Evolutionary conservation across 35 echinoderm and acorn worm species (phyloP).

Genomic region (Eucidaris tribuloides): DNA sequence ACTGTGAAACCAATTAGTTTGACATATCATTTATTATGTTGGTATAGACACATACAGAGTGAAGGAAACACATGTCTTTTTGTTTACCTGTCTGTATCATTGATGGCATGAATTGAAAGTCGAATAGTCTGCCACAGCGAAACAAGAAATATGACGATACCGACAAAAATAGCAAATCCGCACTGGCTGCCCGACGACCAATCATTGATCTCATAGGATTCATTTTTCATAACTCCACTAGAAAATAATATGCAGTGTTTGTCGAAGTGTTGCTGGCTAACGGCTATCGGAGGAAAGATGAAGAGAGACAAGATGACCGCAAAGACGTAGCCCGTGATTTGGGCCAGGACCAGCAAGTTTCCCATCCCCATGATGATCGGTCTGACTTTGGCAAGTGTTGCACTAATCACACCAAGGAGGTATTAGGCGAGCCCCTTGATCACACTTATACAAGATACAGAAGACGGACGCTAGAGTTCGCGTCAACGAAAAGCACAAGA

Average conservation of each 20-base stretch:
- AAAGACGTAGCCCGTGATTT: constrained; percentile 42
- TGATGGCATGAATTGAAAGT: constrained; percentile 36
- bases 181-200: constrained; percentile 26
- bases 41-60: too few relatives aligned
- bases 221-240: background rate
- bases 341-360: constrained; percentile 37
- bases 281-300: constrained; percentile 49
- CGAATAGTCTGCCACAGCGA: constrained; percentile 36
- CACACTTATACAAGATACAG: too few relatives aligned
- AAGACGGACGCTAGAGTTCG: too few relatives aligned
- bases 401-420: too few relatives aligned
- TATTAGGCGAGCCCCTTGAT: too few relatives aligned
- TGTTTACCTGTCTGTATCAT: constrained; percentile 46
- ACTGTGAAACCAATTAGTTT: too few relatives aligned
- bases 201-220: background rate
- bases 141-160: constrained; percentile 5
- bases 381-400: too few relatives aligned
- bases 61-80: background rate
- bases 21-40: too few relatives aligned
- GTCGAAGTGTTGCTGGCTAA: constrained; percentile 26
- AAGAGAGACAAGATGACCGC: constrained; percentile 40
- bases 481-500: too few relatives aligned
- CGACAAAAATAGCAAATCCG: constrained; percentile 41
- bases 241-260: constrained; percentile 38
- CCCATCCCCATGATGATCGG: constrained; percentile 55